Conservation (phyloP, 2,888 invertebrate genomes). For the Dyspetes luteomarginatus region DNA sequence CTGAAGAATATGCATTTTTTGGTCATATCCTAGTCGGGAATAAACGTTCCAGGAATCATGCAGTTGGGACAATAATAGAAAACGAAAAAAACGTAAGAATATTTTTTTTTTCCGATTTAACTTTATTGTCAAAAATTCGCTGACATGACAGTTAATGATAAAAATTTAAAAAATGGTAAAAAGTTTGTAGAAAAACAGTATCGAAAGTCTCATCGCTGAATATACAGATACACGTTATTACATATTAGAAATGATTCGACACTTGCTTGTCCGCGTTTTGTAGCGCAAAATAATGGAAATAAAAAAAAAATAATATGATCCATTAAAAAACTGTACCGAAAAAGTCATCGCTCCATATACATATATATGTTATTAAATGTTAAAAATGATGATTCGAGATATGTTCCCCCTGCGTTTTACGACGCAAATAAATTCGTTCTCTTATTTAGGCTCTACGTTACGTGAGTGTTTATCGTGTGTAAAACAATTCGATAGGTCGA, state of each 20-base stretch:
- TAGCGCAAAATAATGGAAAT: too few species aligned
- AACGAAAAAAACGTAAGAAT: not conserved
- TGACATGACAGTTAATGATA: constrained; percentile 47
- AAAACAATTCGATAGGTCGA: not conserved
- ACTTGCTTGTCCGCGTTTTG: too few species aligned
- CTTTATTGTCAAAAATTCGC: constrained; percentile 62
- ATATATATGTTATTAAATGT: constrained; percentile 9
- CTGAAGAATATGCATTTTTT: too few species aligned
- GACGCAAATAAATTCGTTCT: constrained; percentile 31
- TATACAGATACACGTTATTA: constrained; percentile 29
- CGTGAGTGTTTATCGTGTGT: not conserved
- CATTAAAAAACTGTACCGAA: constrained; percentile 58
- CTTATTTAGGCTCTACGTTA: not conserved
- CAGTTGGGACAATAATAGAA: too few species aligned
- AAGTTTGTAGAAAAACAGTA: constrained; percentile 55
- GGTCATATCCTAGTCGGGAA: too few species aligned
- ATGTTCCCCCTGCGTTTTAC: constrained; percentile 32
- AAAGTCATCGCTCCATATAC: constrained; percentile 42
- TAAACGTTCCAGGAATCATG: too few species aligned
- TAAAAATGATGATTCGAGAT: constrained; percentile 38
- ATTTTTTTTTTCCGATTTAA: constrained; percentile 35
- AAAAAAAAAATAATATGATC: too few species aligned
- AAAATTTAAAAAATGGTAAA: constrained; percentile 55
- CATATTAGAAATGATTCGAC: not conserved
- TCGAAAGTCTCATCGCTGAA: constrained; percentile 47